phyloP scores from a whole-genome alignment of 2,888 invertebrate genomes.

The Cistogaster globosa region DNA sequence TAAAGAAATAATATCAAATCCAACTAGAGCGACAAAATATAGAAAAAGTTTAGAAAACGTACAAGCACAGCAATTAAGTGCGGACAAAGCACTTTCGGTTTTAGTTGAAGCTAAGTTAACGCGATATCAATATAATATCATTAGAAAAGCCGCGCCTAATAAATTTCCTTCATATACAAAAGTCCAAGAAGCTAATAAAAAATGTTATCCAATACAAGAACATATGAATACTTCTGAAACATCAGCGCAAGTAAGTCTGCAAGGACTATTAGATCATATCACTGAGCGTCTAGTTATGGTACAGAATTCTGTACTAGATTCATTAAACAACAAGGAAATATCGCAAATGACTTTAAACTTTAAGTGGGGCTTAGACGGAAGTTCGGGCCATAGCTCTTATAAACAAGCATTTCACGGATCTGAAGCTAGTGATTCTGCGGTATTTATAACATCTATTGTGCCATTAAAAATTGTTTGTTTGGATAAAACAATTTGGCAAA shows the following conservation, averaged over 20 bases:
- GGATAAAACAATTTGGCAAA: slow-evolving; percentile 49
- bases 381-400: neutral
- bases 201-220: slow-evolving; percentile 37
- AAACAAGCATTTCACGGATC: slow-evolving; percentile 28
- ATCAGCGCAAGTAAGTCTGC: no score
- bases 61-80: slow-evolving; percentile 57
- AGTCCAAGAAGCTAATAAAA: slow-evolving; percentile 20
- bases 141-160: slow-evolving; percentile 58
- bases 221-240: slow-evolving; percentile 24
- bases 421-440: slow-evolving; percentile 28
- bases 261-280: no score
- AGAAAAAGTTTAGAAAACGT: slow-evolving; percentile 19
- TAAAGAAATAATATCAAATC: slow-evolving; percentile 45
- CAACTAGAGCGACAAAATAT: slow-evolving; percentile 47
- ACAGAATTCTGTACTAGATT: slow-evolving; percentile 26
- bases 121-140: slow-evolving; percentile 72
- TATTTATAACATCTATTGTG: slow-evolving; percentile 42
- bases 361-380: neutral
- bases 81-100: slow-evolving; percentile 74
- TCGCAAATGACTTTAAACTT: slow-evolving; percentile 8
- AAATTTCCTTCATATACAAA: slow-evolving; percentile 29
- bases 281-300: slow-evolving; percentile 13
- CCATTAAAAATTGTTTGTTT: slow-evolving; percentile 40
- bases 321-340: slow-evolving; percentile 26
- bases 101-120: slow-evolving; percentile 73